Conservation (phyloP, 2,888 invertebrate species). For the Spodoptera picta region DNA sequence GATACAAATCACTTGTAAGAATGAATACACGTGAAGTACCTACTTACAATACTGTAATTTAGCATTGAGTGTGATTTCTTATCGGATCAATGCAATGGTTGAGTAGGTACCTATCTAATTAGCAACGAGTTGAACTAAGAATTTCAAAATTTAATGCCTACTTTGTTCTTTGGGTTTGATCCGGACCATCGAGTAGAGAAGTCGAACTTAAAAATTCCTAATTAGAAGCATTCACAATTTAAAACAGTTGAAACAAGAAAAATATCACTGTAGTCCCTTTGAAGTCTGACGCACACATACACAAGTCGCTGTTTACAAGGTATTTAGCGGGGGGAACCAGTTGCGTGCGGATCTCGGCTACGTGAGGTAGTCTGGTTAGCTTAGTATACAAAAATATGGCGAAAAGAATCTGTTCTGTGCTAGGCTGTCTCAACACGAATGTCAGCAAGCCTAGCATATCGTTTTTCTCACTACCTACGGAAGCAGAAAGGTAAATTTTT, state of each 20-base stretch:
- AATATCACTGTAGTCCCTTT: not conserved
- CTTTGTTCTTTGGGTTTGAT: no score
- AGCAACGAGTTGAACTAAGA: no score
- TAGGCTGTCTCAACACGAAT: slow-evolving; percentile 34
- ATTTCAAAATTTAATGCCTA: no score
- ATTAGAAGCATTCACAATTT: no score
- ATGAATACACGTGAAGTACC: no score
- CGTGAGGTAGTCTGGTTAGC: not conserved
- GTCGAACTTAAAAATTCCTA: no score
- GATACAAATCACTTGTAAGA: no score
- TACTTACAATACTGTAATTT: no score
- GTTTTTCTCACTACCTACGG: slow-evolving; percentile 40
- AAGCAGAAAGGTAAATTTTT: slow-evolving; percentile 27
- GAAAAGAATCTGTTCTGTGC: slow-evolving; percentile 33
- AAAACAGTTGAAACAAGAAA: not conserved
- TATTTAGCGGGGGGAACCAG: slow-evolving; percentile 38
- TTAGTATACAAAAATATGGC: slow-evolving; percentile 15
- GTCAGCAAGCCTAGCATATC: slow-evolving; percentile 24
- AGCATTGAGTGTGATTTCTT: no score
- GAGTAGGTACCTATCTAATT: no score
- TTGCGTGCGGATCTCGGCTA: slow-evolving; percentile 13
- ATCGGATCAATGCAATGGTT: no score
- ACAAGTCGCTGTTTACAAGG: slow-evolving; percentile 2
- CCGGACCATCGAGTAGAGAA: no score
- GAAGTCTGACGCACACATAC: slow-evolving; percentile 22